Base-by-base conservation (phyloP, 1,140 invertebrate genomes). In the Solenopsis invicta region DNA sequence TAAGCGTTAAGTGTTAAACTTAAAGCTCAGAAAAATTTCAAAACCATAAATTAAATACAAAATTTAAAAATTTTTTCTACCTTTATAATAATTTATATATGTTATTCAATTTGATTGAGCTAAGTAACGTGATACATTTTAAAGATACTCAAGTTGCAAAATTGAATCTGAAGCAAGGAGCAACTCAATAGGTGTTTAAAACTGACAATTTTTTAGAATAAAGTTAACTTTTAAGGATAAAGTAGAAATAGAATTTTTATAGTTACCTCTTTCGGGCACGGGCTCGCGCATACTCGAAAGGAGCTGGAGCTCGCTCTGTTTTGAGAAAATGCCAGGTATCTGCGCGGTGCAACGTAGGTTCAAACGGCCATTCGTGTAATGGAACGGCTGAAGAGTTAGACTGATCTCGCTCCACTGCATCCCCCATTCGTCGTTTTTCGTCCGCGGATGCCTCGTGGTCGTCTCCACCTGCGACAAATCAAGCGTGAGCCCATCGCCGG, bases 241-340 rank as follows among this genome's bases (percentile, higher is more conserved):
- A 61, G 18, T 18, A 2, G 12, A 85, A 67, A 54, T 37, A 71
- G 16, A 37, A 56, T 84, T 61, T 71, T 52, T 48, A 54, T 82
- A 54, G 78, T 93, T 90, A 95, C 94, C 94, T 94, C 94, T 92
- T 81, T 94, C 94, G 1, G 94, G 94, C 12, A 94, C 89, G 0
- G 94, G 94, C 52, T 95, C 94, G n/a, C 94, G 90, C 13, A 93
- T 71, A 50, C 90, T 89, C 21, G 85, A 41, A 9, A 92, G 90
- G 2, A 95, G 88, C 21, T 94, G 92, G 8, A 94, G 56, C 54
- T 95, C 94, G 78, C 89, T 92, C 59, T 82, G 88, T 62, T 81
- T 71, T 29, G 88, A 87, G 85, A 93, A 95, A 76, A 94, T 89
- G n/a, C 89, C 92, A 0, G 91, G 85, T 84, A 95, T 93, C 72